Conservation (phyloP, 1,140 invertebrate species). For the Euglossa dilemma region DNA sequence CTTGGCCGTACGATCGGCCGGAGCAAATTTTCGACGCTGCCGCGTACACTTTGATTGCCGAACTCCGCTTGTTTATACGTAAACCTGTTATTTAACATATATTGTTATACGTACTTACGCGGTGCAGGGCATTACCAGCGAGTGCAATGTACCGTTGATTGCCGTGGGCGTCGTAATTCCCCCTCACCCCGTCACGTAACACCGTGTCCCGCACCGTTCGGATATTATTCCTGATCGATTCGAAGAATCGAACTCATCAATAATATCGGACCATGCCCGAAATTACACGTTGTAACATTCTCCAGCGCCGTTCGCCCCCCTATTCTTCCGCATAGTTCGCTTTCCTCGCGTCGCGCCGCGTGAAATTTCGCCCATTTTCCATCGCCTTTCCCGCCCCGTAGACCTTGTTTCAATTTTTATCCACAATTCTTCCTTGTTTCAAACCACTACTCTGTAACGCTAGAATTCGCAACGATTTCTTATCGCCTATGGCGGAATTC, state of each 20-base stretch:
- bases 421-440: too few relatives aligned
- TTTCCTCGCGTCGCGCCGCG: neutral
- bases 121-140: conserved; percentile 58
- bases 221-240: conserved; percentile 65
- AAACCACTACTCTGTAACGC: too few relatives aligned
- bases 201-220: conserved; percentile 28
- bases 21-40: conserved; percentile 10
- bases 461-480: too few relatives aligned
- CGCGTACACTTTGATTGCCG: neutral
- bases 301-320: too few relatives aligned
- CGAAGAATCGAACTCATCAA: conserved; percentile 60
- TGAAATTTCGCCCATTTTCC: neutral
- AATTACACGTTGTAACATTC: conserved; percentile 51
- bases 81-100: conserved; percentile 58
- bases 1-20: neutral
- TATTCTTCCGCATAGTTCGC: neutral
- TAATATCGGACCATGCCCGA: conserved; percentile 44
- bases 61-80: conserved; percentile 54
- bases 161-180: conserved; percentile 70
- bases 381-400: too few relatives aligned
- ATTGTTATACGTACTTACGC: conserved; percentile 49
- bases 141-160: conserved; percentile 78
- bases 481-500: too few relatives aligned
- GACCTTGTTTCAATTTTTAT: rapidly evolving
- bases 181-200: neutral